These are phyloP conservation scores for Hemaris fuciformis DNA, from an alignment of 2,888 invertebrate species.

Conservation along the genomic window DNA sequence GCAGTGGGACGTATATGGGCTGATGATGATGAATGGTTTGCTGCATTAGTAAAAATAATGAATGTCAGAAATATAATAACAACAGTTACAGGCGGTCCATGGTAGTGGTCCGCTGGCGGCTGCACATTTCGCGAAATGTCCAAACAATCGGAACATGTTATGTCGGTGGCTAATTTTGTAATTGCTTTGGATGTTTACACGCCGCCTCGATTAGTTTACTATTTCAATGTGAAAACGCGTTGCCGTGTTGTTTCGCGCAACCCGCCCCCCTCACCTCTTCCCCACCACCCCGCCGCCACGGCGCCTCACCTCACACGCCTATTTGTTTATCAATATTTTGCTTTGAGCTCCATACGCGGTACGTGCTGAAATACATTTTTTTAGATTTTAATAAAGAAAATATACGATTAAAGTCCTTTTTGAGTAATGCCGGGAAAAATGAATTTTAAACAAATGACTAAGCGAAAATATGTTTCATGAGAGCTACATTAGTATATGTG, in stretches of 20 bases:
- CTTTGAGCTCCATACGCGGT: neutral
- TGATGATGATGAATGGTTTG: no score
- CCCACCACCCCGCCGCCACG: neutral
- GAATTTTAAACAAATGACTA: no score
- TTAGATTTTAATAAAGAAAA: no score
- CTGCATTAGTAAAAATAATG: no score
- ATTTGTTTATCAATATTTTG: neutral
- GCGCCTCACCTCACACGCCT: neutral
- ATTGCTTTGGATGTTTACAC: slow-evolving; percentile 12
- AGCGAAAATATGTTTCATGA: no score
- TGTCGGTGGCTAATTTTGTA: slow-evolving; percentile 10
- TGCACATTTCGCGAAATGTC: slow-evolving; percentile 16
- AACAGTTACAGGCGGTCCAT: neutral
- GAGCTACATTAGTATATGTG: no score
- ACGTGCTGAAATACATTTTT: neutral
- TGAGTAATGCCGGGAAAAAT: no score
- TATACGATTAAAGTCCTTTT: no score
- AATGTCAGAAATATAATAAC: neutral
- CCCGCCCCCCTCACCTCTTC: neutral
- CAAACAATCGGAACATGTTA: slow-evolving; percentile 15
- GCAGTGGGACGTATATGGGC: no score
- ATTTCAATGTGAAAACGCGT: slow-evolving; percentile 8
- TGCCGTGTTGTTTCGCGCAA: neutral
- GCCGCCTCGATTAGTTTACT: slow-evolving; percentile 8
- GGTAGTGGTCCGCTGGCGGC: neutral